Evolutionary conservation across 2,888 invertebrate species (phyloP).

Genomic region (Tubulanus polymorphus): DNA sequence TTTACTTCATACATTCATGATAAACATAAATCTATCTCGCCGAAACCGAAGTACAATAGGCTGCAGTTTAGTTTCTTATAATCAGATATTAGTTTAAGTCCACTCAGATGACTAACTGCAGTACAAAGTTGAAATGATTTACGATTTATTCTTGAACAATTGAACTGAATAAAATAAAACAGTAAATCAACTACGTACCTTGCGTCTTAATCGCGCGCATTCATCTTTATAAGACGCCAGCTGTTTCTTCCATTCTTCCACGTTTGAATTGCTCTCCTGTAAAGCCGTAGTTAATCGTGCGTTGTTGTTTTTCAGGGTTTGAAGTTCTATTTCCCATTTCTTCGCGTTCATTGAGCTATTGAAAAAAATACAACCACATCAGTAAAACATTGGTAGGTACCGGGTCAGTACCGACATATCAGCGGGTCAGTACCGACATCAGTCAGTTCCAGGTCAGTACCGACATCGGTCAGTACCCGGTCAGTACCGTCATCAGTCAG

Average conservation of each 20-base stretch:
- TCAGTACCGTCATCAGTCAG: too few species aligned
- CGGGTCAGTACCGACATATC: too few species aligned
- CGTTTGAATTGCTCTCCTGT: constrained; percentile 93
- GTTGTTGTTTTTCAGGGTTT: constrained; percentile 94
- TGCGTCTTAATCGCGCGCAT: constrained; percentile 50
- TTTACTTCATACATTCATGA: too few species aligned
- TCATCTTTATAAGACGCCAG: constrained; percentile 64
- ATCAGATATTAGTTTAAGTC: neutral
- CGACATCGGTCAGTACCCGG: too few species aligned
- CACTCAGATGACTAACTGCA: neutral
- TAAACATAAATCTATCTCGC: too few species aligned
- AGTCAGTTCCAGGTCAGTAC: too few species aligned
- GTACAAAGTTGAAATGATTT: neutral
- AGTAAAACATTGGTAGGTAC: too few species aligned
- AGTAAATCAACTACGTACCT: constrained; percentile 26
- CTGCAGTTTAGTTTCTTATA: too few species aligned
- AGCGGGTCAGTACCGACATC: too few species aligned
- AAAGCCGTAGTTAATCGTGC: constrained; percentile 89
- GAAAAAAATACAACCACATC: too few species aligned
- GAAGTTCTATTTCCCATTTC: constrained; percentile 96
- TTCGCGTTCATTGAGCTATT: constrained; percentile 97
- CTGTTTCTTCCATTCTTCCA: constrained; percentile 97
- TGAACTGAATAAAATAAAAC: neutral
- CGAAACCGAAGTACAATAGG: too few species aligned
- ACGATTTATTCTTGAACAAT: neutral